phyloP scores from a whole-genome alignment of 2,113 vertebrate species.

The Enhydra lutris region DNA sequence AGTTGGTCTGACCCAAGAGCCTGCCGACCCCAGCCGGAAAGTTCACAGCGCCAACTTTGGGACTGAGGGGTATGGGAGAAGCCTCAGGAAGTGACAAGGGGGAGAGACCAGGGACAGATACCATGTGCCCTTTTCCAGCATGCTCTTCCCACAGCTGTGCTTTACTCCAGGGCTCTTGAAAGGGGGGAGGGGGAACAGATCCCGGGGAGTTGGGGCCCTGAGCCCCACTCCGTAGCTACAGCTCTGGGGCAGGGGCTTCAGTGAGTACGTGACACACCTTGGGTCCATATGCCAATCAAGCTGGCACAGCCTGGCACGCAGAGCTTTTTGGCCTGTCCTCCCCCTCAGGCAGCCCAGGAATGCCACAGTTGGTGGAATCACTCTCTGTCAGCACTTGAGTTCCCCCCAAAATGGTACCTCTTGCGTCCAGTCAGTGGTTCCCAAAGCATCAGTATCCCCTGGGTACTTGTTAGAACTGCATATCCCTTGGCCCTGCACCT shows the following conservation, averaged over 20 bases:
- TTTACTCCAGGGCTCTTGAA: not conserved
- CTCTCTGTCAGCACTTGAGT: not conserved
- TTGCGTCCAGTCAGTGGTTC: not conserved
- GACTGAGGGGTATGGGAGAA: not conserved
- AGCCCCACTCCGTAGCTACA: accelerated
- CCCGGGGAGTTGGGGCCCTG: not conserved
- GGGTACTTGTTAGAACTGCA: not conserved
- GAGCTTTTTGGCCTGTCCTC: not conserved
- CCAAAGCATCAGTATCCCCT: not conserved
- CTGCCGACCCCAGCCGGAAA: not conserved
- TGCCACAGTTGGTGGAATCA: not conserved
- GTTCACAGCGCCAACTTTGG: too few species aligned
- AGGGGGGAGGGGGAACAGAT: not conserved
- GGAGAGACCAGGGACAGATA: too few species aligned
- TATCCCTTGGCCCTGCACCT: not conserved
- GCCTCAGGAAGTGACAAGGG: not conserved
- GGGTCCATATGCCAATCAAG: not conserved
- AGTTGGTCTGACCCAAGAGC: not conserved
- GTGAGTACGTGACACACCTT: not conserved
- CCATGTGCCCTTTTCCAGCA: too few species aligned
- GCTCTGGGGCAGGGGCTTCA: not conserved
- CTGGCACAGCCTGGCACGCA: accelerated
- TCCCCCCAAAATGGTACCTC: not conserved
- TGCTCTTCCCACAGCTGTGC: not conserved
- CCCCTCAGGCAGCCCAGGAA: not conserved